These are phyloP conservation scores for Cololabis saira DNA, from an alignment of 2,113 vertebrate genomes.

Conservation along the genomic window DNA sequence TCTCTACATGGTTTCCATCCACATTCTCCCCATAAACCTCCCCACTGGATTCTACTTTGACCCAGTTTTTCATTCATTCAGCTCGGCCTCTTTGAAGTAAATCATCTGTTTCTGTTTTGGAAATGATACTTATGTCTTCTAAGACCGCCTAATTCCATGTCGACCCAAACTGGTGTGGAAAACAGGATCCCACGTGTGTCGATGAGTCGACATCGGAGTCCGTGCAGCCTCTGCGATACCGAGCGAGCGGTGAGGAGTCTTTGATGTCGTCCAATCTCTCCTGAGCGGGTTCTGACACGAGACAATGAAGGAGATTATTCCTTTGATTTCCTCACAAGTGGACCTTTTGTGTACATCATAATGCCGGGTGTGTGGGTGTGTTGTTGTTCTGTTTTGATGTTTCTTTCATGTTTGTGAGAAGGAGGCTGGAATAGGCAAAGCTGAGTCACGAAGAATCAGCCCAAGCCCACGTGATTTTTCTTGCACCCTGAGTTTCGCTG, in stretches of 20 bases:
- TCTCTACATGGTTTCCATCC: too few species aligned
- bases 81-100: too few species aligned
- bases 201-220: neutral
- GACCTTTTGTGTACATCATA: constrained; percentile 12
- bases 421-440: constrained; percentile 29
- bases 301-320: constrained; percentile 19
- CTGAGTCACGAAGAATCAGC: constrained; percentile 48
- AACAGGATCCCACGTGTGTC: too few species aligned
- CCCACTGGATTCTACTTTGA: too few species aligned
- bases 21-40: too few species aligned
- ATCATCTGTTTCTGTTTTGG: too few species aligned
- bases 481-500: constrained; percentile 3
- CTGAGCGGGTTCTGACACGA: neutral
- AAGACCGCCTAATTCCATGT: too few species aligned
- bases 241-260: too few species aligned
- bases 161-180: too few species aligned
- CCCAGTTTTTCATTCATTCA: too few species aligned
- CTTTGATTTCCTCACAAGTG: constrained; percentile 29
- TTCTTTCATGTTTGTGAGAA: constrained; percentile 44
- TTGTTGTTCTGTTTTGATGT: constrained; percentile 1
- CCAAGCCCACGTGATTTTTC: constrained; percentile 11
- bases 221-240: neutral
- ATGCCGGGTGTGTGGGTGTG: constrained; percentile 24
- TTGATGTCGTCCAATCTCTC: too few species aligned
- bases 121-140: too few species aligned